Evolutionary conservation across 2,113 vertebrate genomes (phyloP).

Genomic region (Recurvirostra avosetta): DNA sequence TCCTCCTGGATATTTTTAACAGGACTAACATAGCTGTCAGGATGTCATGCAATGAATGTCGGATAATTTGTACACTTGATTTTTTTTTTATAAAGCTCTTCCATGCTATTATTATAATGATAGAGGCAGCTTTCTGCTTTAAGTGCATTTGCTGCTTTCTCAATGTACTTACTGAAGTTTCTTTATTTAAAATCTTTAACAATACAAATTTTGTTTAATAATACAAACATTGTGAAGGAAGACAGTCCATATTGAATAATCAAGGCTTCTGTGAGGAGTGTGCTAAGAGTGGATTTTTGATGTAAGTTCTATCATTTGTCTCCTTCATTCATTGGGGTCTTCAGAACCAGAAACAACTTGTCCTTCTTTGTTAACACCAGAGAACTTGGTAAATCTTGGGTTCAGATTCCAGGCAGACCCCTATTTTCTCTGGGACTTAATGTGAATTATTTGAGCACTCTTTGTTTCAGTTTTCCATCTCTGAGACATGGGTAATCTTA

Average conservation of each 20-base stretch:
- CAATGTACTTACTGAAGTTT: background rate
- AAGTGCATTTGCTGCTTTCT: conserved; percentile 28
- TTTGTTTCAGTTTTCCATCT: background rate
- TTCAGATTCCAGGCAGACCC: background rate
- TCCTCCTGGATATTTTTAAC: conserved; percentile 67
- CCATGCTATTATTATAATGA: conserved; percentile 36
- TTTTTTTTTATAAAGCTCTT: conserved; percentile 6
- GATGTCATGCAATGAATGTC: conserved; percentile 57
- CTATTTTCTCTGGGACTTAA: background rate
- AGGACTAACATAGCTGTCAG: conserved; percentile 66
- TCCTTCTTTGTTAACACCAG: background rate
- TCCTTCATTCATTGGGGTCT: background rate
- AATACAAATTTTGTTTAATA: conserved; percentile 4
- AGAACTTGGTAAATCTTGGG: background rate
- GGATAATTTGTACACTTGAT: conserved; percentile 56
- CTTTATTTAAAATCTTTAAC: conserved; percentile 6
- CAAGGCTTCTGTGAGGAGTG: background rate
- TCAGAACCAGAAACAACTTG: background rate
- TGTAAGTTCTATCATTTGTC: background rate
- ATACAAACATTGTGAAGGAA: background rate
- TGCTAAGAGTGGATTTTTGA: background rate
- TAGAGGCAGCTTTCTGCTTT: conserved; percentile 19
- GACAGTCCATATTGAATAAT: background rate
- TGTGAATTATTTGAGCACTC: background rate
- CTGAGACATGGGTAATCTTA: background rate